phyloP scores from a whole-genome alignment of 2,797 vertebrate genomes.

The Cyprinodon diabolis region DNA sequence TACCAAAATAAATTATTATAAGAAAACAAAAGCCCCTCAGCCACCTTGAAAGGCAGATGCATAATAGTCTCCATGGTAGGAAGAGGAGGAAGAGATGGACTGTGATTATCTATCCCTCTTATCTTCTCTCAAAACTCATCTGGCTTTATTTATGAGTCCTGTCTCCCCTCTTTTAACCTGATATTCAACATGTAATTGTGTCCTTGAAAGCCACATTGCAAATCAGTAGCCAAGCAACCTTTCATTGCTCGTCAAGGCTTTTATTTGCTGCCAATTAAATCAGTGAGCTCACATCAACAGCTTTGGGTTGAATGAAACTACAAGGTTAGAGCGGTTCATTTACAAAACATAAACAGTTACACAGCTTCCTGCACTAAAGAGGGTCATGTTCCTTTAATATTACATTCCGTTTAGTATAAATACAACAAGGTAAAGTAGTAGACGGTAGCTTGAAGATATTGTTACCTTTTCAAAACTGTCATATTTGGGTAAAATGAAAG shows the following conservation, averaged over 20 bases:
- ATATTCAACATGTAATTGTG: constrained; percentile 58
- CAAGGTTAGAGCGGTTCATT: constrained; percentile 43
- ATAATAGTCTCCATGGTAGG: constrained; percentile 10
- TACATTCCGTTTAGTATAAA: not conserved
- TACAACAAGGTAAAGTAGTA: not conserved
- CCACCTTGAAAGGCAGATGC: constrained; percentile 6
- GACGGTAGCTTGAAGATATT: not conserved
- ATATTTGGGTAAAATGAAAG: too few relatives aligned
- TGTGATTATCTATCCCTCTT: constrained; percentile 40
- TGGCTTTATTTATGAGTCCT: constrained; percentile 43
- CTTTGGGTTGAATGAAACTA: constrained; percentile 35
- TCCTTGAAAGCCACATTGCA: constrained; percentile 63
- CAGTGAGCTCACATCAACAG: constrained; percentile 48
- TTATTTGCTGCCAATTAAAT: constrained; percentile 61
- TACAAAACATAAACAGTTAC: constrained; percentile 32
- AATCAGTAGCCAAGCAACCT: constrained; percentile 70
- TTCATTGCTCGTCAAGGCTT: constrained; percentile 58
- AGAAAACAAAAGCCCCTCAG: constrained; percentile 22
- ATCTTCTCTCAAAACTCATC: constrained; percentile 38
- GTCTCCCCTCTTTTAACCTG: constrained; percentile 51
- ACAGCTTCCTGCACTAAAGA: not conserved
- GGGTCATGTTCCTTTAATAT: not conserved
- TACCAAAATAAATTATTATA: constrained; percentile 6
- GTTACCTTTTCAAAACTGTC: not conserved
- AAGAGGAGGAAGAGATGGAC: constrained; percentile 4